Evolutionary conservation across 1,140 invertebrate species (phyloP), one percentile per base, ranked within the genome.

Genomic region (Ceratina calcarata): DNA sequence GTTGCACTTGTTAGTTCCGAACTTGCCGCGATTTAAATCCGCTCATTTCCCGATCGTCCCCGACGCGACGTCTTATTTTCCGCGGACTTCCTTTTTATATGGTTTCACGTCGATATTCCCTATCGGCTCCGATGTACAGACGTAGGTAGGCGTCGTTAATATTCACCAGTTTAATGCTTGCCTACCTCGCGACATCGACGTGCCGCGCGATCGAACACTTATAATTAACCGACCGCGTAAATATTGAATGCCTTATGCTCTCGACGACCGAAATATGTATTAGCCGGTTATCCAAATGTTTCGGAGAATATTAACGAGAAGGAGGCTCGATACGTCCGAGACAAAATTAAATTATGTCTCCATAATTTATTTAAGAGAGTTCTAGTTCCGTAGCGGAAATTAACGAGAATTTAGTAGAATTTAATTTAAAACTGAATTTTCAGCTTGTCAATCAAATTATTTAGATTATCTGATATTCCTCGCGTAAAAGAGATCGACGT

Each of bases 1-100:
- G 3, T 8, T 10, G 60, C 22, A 10, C 68, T 72, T 53, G 76
- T 27, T 55, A 53, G 67, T 1, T 61, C 37, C 20, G 76, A n/a
- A 62, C 45, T 20, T 15, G 37, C 20, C 22, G n/a, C 22, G 68
- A 72, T 57, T 72, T 72, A 72, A 78, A 55, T 72, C 49, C 51
- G 51, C 22, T 78, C 69, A 16, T 78, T 78, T 58, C 20, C 32
- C 68, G 51, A 24, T 20, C 45, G 32, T 27, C 55, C n/a, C 55
- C 53, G 15, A 37, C 32, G 32, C 18, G 32, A 51, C 61, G 64
- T 71, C 32, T 78, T 74, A 70, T 58, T 77, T 73, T 24, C 18
- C 10, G 7, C 20, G 24, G 2, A 57, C 53, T 24, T 37, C 37
- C 51, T 57, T 49, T 77, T 62, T 60, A 57, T 10, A 10, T 15